Conservation (phyloP, 2,888 invertebrate species). For the Neoitamus cyanurus region DNA sequence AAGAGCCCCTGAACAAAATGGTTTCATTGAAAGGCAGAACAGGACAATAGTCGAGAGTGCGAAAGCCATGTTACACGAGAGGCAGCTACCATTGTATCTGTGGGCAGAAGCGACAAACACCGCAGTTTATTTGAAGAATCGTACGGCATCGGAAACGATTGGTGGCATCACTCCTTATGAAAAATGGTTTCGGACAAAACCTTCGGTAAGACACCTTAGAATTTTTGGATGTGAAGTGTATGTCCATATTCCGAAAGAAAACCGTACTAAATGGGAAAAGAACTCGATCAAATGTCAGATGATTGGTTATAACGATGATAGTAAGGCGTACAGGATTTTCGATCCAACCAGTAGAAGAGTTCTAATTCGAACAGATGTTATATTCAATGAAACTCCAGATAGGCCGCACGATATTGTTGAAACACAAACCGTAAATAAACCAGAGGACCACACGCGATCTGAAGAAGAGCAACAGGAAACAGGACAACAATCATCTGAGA, state of each 20-base stretch:
- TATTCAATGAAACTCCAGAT: constrained; percentile 30
- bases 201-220: constrained; percentile 49
- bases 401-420: background rate
- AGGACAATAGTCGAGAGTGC: too few species aligned
- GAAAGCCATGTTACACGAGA: too few species aligned
- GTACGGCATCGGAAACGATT: constrained; percentile 54
- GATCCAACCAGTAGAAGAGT: constrained; percentile 31
- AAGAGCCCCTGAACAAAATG: too few species aligned
- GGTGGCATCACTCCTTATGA: constrained; percentile 54
- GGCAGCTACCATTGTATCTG: too few species aligned
- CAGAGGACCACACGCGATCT: background rate
- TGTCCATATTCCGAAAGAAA: constrained; percentile 48
- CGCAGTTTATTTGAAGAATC: constrained; percentile 54
- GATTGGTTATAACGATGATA: background rate
- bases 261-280: constrained; percentile 51
- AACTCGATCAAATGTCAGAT: constrained; percentile 47
- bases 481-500: background rate
- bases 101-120: background rate
- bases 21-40: too few species aligned
- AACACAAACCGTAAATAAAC: background rate
- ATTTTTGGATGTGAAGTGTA: constrained; percentile 48
- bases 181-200: constrained; percentile 54
- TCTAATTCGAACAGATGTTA: constrained; percentile 47
- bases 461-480: background rate
- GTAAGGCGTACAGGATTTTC: constrained; percentile 20